Evolutionary conservation across 2,888 invertebrate genomes (phyloP), one percentile per base, ranked within the genome.

Genomic region (Portevinia maculata): DNA sequence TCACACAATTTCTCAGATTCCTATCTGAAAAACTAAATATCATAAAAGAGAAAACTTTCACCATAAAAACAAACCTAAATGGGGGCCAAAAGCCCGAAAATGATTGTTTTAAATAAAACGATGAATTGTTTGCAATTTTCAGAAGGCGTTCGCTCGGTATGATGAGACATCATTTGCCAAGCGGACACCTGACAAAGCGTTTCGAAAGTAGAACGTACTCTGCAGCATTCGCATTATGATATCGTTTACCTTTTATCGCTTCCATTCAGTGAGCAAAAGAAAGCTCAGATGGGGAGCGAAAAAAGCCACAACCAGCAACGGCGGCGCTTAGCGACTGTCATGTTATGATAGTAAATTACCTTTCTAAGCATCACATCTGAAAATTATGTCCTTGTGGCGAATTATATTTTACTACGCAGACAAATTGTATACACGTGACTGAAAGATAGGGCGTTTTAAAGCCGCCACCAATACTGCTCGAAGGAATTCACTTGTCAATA

Each of bases 131-230:
- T 69, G 24, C 28, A 34, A 48, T 37, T 69, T 52, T 17, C 21
- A 32, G 30, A 8, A 46, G 44, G 19, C 59, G 11, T 11, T 3
- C 21, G 6, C 15, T 3, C 21, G 1, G 19, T 8, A n/a, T 39
- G 50, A 28, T 59, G 39, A 52, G 19, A 32, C 41, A 41, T 39
- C 44, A 32, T 53, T 41, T 21, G n/a, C 34, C 32, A 62, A 46
- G 19, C 32, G 46, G 62, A 71, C 71, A 53, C 60, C 71, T 71
- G 60, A 71, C 60, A 70, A 70, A 70, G 59, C 59, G 50, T 13
- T 50, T 50, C 46, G 13, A 28, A 37, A 28, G 19, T 17, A 28
- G n/a, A 41, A 44, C 52, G n/a, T 53, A 71, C 34, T 53, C 44
- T 62, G 52, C 52, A 53, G 34, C 21, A 50, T 44, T 53, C 52